Base-by-base conservation (phyloP, 2,888 invertebrate genomes). In the Scaptomyza cyrtandrae region DNA sequence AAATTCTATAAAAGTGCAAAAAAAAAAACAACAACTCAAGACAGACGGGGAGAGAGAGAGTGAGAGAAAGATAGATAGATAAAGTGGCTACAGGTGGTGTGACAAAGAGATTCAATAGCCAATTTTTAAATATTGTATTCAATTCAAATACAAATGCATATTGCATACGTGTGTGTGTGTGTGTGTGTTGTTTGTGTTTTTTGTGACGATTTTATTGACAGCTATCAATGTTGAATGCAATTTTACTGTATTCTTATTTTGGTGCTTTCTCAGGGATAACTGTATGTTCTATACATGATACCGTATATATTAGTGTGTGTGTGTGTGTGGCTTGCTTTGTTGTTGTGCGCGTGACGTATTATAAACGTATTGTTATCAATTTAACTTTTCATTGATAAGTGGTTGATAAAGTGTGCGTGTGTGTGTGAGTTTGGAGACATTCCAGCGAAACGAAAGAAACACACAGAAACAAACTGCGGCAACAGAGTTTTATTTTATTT, bases 311-410 rank as follows among this genome's bases (percentile, higher is more conserved):
- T 1, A 7, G 29, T 29, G 29, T 29, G 16, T 14, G 48, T 7
- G 29, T 10, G 3, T 27, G 19, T 19, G 19, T 19, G 19, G 19
- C 19, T 19, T 1, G 19, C 73, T 58, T 60, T 61, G 33, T 39
- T 4, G 19, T 13, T 55, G 41, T 41, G 37, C 56, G 59, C 45
- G 62, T 63, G 46, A 11, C 14, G 60, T 65, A 67, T 75, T 73
- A 16, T 9, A 67, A 41, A 9, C 14, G 60, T 63, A 67, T 75
- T 75, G 73, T 80, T 86, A 83, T 86, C 86, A 78, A 67, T 70
- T 67, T 62, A 43, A 58, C 54, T 58, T 60, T 82, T 71, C 82
- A 80, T 85, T 85, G 82, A 82, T 85, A 82, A 82, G 82, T 81
- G 56, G 59, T 9, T 62, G 57, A 45, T 29, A 58, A 14, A 35